Conservation (phyloP, 1,140 invertebrate genomes). For the Drepana arcuata region DNA sequence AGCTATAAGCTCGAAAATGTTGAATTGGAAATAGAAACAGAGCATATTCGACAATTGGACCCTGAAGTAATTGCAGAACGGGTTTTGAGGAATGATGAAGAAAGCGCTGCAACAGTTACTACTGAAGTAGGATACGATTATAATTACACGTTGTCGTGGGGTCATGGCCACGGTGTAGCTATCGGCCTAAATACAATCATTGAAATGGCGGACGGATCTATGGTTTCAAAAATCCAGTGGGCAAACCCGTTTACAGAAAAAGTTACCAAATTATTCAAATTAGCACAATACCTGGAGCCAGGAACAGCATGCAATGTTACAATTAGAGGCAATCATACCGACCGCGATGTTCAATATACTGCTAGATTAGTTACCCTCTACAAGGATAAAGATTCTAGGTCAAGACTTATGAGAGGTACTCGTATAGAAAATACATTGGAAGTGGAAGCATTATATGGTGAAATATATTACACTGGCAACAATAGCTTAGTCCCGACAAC, state of each 20-base stretch:
- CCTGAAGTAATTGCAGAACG: slow-evolving; percentile 73
- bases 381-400: slow-evolving; percentile 72
- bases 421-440: slow-evolving; percentile 79
- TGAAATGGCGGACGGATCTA: slow-evolving; percentile 72
- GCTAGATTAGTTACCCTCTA: slow-evolving; percentile 81
- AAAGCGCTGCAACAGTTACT: slow-evolving; percentile 73
- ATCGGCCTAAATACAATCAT: slow-evolving; percentile 82
- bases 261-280: slow-evolving; percentile 73
- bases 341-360: slow-evolving; percentile 80
- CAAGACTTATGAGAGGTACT: slow-evolving; percentile 68
- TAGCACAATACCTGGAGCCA: slow-evolving; percentile 77
- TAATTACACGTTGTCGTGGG: slow-evolving; percentile 81
- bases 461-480: slow-evolving; percentile 82
- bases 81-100: slow-evolving; percentile 76
- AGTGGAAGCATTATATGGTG: slow-evolving; percentile 77
- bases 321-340: slow-evolving; percentile 79
- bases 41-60: slow-evolving; percentile 67
- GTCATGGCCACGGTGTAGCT: slow-evolving; percentile 82
- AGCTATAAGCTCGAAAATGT: slow-evolving; percentile 80
- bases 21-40: slow-evolving; percentile 74
- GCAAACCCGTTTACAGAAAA: slow-evolving; percentile 74
- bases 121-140: slow-evolving; percentile 80
- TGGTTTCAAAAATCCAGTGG: slow-evolving; percentile 77
- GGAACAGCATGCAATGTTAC: slow-evolving; percentile 87
- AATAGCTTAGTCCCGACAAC: slow-evolving; percentile 84